phyloP scores from a whole-genome alignment of 2,113 vertebrate species.

The Rousettus leschenaultii region DNA sequence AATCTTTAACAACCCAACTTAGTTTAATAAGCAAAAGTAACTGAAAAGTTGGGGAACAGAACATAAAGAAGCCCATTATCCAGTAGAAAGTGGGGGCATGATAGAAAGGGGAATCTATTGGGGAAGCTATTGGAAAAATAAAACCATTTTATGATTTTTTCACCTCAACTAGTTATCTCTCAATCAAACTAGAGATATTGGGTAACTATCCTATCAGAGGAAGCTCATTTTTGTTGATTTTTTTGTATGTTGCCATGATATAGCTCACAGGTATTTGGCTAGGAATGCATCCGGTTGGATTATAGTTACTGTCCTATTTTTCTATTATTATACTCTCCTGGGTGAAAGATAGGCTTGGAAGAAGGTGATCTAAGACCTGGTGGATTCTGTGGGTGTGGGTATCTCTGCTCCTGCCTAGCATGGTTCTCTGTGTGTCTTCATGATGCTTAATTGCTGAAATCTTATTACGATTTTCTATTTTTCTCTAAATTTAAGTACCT shows the following conservation, averaged over 20 bases:
- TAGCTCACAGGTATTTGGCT: background rate
- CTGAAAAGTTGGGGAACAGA: background rate
- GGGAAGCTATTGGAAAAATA: background rate
- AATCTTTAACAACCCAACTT: background rate
- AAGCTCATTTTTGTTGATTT: background rate
- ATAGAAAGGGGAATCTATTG: background rate
- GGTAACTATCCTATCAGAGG: background rate
- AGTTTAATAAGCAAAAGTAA: background rate
- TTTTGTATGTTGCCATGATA: background rate
- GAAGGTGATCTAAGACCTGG: background rate
- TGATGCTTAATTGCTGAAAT: background rate
- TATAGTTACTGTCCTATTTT: background rate
- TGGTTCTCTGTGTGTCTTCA: background rate
- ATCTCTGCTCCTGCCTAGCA: background rate
- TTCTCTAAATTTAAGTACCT: conserved; percentile 80
- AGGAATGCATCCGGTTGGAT: background rate
- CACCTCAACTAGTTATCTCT: background rate
- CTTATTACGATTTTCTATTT: background rate
- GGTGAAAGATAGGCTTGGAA: background rate
- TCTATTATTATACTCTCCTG: background rate
- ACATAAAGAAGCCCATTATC: background rate
- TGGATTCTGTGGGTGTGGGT: background rate
- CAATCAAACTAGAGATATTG: background rate
- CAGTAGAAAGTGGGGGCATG: background rate
- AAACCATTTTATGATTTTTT: background rate